These are phyloP conservation scores for Hydriomena furcata DNA, from an alignment of 2,888 invertebrate species.

Conservation along the genomic window DNA sequence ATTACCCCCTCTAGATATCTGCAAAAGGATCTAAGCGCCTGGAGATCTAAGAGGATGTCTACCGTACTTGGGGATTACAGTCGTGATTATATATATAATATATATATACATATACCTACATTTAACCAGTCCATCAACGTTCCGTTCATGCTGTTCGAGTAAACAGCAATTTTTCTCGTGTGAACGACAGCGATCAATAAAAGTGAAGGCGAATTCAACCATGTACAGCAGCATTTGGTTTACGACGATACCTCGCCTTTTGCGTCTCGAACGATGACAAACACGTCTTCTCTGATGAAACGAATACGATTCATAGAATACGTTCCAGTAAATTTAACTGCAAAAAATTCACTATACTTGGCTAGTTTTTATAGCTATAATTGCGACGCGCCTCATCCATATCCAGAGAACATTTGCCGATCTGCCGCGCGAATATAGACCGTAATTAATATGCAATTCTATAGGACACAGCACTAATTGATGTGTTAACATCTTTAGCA, in stretches of 20 bases:
- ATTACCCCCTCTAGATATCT: too few species aligned
- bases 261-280: constrained; percentile 46
- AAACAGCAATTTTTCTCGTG: constrained; percentile 25
- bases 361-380: constrained; percentile 58
- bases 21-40: too few species aligned
- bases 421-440: constrained; percentile 57
- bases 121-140: constrained; percentile 8
- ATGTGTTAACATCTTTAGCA: constrained; percentile 58
- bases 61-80: too few species aligned
- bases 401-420: constrained; percentile 56
- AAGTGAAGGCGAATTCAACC: constrained; percentile 36
- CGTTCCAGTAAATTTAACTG: constrained; percentile 51
- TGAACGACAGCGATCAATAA: constrained; percentile 29
- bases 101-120: too few species aligned
- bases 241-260: constrained; percentile 45
- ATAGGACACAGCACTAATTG: constrained; percentile 62
- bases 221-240: constrained; percentile 37
- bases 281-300: constrained; percentile 62
- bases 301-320: constrained; percentile 51
- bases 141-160: constrained; percentile 10
- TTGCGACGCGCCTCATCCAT: constrained; percentile 55
- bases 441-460: constrained; percentile 69
- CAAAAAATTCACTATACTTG: constrained; percentile 57
- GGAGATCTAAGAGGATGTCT: too few species aligned
- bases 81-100: too few species aligned